phyloP scores from a whole-genome alignment of 2,113 vertebrate species.

The Ammodytes marinus region DNA sequence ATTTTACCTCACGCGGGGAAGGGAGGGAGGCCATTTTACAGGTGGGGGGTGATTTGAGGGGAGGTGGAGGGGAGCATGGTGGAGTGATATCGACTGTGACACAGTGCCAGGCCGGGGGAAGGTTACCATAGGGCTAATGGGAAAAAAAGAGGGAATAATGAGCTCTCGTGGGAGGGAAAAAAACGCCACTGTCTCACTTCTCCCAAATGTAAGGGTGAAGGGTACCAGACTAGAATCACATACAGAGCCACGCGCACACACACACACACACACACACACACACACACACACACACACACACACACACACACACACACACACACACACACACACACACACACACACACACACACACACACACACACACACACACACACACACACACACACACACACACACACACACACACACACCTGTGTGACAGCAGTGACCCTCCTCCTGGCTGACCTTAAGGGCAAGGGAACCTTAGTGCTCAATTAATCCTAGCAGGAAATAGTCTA shows the following conservation, averaged over 20 bases:
- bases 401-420: slow-evolving; percentile 25
- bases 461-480: slow-evolving; percentile 78
- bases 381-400: slow-evolving; percentile 19
- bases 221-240: slow-evolving; percentile 61
- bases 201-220: slow-evolving; percentile 70
- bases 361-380: slow-evolving; percentile 16
- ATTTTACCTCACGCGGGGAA: slow-evolving; percentile 50
- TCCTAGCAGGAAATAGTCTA: slow-evolving; percentile 70
- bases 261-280: slow-evolving; percentile 18
- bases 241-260: slow-evolving; percentile 7
- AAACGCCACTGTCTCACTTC: slow-evolving; percentile 51
- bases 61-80: slow-evolving; percentile 9
- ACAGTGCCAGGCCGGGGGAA: slow-evolving; percentile 74
- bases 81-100: slow-evolving; percentile 78
- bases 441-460: slow-evolving; percentile 57
- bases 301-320: slow-evolving; percentile 17
- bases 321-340: slow-evolving; percentile 21
- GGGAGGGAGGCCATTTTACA: slow-evolving; percentile 58
- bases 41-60: slow-evolving; percentile 70
- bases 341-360: not conserved
- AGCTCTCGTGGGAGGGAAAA: slow-evolving; percentile 85
- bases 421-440: slow-evolving; percentile 58
- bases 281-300: slow-evolving; percentile 13
- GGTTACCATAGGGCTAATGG: slow-evolving; percentile 86
- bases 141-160: slow-evolving; percentile 83